Evolutionary conservation across 1,140 invertebrate genomes (phyloP), one percentile per base, ranked within the genome.

Genomic region (Drosophila dunni): DNA sequence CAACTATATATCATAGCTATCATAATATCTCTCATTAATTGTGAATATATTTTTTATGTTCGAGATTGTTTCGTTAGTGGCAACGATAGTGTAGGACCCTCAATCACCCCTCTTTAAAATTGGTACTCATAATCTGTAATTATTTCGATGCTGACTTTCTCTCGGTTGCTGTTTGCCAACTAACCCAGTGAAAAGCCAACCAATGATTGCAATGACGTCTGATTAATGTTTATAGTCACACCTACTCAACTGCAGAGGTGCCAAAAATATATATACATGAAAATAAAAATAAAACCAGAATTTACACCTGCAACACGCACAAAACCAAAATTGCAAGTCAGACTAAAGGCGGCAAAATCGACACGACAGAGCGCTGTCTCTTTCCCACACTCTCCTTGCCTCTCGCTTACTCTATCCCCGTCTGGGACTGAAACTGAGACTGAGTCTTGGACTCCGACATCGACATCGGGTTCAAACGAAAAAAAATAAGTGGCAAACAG

Each of bases 221-320:
- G 82, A 86, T 86, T 86, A 86, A 86, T 86, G 83, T 77, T 77
- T 83, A 68, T 79, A 78, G 82, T 88, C 83, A 86, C 82, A 85
- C 82, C 82, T 85, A 73, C 74, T 46, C 68, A 68, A 67, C 60
- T 66, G 76, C 54, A 33, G 36, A 75, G 67, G 66, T 70, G 67
- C 51, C 66, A 63, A 75, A 63, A 58, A 63, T 10, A 34, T 13
- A 42, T 17, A 46, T 42, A 56, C 40, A 42, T 57, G 48, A 13
- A 70, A 36, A 46, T 9, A 24, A 40, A 56, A 54, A 40, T 51
- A n/a, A 71, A 51, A 88, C 68, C 62, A 75, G 75, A 72, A 69
- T 79, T 83, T 88, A 83, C 83, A 88, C 83, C 83, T 88, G 83
- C 83, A 86, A 58, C 73, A 67, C 78, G 72, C 68, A 63, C 78